phyloP scores from a whole-genome alignment of 2,113 vertebrate genomes.

The Calcarius ornatus region DNA sequence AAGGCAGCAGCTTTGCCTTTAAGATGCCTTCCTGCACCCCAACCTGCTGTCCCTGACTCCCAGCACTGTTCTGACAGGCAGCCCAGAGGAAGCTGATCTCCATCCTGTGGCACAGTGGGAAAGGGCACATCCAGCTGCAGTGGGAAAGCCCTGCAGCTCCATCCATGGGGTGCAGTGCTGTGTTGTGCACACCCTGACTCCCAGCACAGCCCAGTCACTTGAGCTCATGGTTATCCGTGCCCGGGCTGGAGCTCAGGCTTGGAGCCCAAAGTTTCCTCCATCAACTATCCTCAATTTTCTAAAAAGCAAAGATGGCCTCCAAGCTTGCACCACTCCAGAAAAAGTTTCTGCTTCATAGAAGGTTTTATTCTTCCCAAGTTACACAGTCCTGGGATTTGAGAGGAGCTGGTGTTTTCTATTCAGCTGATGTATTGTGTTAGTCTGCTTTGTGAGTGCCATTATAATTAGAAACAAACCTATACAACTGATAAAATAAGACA shows the following conservation, averaged over 20 bases:
- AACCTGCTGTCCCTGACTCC: background rate
- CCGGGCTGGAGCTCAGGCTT: background rate
- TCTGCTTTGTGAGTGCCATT: background rate
- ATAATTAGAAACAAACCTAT: conserved; percentile 36
- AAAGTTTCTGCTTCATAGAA: background rate
- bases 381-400: background rate
- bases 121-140: background rate
- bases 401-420: background rate
- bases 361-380: background rate
- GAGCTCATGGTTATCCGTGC: fast-evolving
- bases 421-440: background rate
- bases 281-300: background rate
- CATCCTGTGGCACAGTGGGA: background rate
- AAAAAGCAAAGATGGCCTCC: background rate
- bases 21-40: background rate
- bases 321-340: background rate
- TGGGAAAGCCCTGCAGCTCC: background rate
- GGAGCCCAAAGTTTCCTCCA: background rate
- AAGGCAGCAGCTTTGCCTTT: fast-evolving
- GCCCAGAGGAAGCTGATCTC: background rate
- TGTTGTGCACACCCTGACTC: background rate
- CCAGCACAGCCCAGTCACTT: background rate
- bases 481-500: conserved; percentile 39
- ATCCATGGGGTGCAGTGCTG: fast-evolving
- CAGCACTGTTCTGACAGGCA: background rate